Percentiles rank a stretch among this genome's conserved stretches.
Conservation (phyloP, 2,797 vertebrate genomes). For the Pampus argenteus region DNA sequence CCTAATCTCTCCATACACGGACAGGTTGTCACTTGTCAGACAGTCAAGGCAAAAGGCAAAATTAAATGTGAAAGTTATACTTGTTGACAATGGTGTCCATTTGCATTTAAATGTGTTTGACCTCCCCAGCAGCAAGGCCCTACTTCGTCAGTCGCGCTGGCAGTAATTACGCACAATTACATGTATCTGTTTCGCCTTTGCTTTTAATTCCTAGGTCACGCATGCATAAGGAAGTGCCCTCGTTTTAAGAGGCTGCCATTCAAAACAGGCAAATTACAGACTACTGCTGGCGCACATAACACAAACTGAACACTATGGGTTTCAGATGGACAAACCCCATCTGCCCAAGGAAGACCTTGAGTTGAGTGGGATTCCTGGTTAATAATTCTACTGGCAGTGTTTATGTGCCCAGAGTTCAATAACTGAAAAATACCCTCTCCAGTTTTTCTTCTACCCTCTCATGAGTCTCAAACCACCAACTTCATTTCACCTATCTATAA, state of each 20-base stretch:
- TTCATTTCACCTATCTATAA: neutral
- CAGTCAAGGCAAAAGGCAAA: constrained; percentile 53
- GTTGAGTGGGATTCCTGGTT: constrained; percentile 24
- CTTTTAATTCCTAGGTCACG: constrained; percentile 66
- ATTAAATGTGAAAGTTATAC: constrained; percentile 65
- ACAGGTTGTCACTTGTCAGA: constrained; percentile 45
- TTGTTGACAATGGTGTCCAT: constrained; percentile 56
- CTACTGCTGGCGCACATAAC: neutral
- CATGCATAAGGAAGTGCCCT: constrained; percentile 57
- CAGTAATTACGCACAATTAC: constrained; percentile 79
- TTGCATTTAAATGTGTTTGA: constrained; percentile 85
- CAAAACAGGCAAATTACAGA: constrained; percentile 64
- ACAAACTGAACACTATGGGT: neutral
- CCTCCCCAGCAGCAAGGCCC: constrained; percentile 56
- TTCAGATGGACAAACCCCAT: neutral
- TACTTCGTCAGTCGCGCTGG: constrained; percentile 54
- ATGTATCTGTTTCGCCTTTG: constrained; percentile 70
- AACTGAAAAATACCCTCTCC: constrained; percentile 24
- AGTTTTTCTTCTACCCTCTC: neutral
- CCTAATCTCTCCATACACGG: constrained; percentile 53
- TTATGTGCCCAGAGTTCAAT: constrained; percentile 18
- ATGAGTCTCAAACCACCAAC: neutral
- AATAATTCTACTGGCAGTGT: constrained; percentile 15
- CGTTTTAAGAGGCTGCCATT: constrained; percentile 55
- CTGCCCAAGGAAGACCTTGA: constrained; percentile 13